phyloP scores from a whole-genome alignment of 2,888 invertebrate species.

The Caradrina clavipalpis region DNA sequence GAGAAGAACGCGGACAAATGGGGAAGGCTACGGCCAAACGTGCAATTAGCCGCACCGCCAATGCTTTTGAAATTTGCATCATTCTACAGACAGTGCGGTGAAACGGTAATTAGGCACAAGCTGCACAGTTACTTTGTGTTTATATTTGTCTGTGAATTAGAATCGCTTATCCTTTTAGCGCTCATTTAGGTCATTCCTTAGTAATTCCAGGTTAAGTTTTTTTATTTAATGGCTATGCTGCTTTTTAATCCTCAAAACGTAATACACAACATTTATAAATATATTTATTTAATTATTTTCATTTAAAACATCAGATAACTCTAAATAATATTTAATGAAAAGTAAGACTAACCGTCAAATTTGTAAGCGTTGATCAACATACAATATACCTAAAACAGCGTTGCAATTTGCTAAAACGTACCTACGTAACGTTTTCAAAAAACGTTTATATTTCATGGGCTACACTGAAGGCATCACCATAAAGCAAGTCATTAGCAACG shows the following conservation, averaged over 20 bases:
- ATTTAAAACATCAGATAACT: too few relatives aligned
- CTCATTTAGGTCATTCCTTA: conserved; percentile 47
- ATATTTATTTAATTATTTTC: too few relatives aligned
- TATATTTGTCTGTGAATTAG: conserved; percentile 77
- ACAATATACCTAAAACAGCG: neutral
- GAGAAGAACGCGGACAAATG: conserved; percentile 72
- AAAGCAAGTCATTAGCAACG: conserved; percentile 56
- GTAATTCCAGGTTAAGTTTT: conserved; percentile 4
- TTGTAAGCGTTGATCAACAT: conserved; percentile 5
- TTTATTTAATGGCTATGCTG: too few relatives aligned
- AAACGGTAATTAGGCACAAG: conserved; percentile 78
- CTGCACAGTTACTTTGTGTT: conserved; percentile 78
- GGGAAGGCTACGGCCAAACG: conserved; percentile 71
- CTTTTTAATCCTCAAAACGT: too few relatives aligned
- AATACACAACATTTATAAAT: too few relatives aligned
- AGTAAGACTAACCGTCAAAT: too few relatives aligned
- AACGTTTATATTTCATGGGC: neutral
- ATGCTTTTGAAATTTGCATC: conserved; percentile 83
- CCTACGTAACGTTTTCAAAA: too few relatives aligned
- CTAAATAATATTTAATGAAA: too few relatives aligned
- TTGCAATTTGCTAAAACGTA: neutral
- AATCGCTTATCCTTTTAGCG: conserved; percentile 63
- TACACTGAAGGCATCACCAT: neutral
- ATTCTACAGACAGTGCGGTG: conserved; percentile 70
- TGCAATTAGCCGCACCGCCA: conserved; percentile 78